phyloP scores from a whole-genome alignment of 2,888 invertebrate species.

The Pseudolycoriella hygida region DNA sequence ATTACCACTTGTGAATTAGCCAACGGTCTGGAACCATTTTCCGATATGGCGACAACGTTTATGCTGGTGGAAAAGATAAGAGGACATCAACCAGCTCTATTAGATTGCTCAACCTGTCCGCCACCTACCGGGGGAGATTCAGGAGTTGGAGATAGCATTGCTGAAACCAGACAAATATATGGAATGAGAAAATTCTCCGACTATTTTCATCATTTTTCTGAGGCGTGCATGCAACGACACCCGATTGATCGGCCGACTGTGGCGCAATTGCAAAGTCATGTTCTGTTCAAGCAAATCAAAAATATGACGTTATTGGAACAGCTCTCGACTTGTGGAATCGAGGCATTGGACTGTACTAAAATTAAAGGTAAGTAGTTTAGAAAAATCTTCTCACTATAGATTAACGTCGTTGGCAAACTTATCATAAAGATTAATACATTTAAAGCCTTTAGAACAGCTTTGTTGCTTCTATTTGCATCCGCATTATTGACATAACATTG shows the following conservation, averaged over 20 bases:
- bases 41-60: constrained; percentile 67
- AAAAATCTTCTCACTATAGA: too few species aligned
- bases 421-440: too few species aligned
- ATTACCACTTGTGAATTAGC: constrained; percentile 75
- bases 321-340: constrained; percentile 18
- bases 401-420: too few species aligned
- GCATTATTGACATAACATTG: too few species aligned
- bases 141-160: constrained; percentile 27
- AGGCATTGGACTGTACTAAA: constrained; percentile 18
- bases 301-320: constrained; percentile 23
- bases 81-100: constrained; percentile 55
- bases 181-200: constrained; percentile 49
- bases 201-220: constrained; percentile 60
- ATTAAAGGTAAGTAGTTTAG: constrained; percentile 16
- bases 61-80: constrained; percentile 77
- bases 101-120: constrained; percentile 52
- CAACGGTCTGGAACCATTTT: constrained; percentile 78
- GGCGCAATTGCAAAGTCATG: constrained; percentile 48
- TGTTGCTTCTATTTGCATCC: too few species aligned
- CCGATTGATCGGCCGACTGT: constrained; percentile 52
- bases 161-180: constrained; percentile 31
- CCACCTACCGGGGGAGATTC: constrained; percentile 29
- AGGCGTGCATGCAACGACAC: constrained; percentile 46
- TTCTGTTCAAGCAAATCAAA: constrained; percentile 52
- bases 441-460: too few species aligned